Base-by-base conservation (phyloP, 2,113 vertebrate species). In the Centrocercus urophasianus region DNA sequence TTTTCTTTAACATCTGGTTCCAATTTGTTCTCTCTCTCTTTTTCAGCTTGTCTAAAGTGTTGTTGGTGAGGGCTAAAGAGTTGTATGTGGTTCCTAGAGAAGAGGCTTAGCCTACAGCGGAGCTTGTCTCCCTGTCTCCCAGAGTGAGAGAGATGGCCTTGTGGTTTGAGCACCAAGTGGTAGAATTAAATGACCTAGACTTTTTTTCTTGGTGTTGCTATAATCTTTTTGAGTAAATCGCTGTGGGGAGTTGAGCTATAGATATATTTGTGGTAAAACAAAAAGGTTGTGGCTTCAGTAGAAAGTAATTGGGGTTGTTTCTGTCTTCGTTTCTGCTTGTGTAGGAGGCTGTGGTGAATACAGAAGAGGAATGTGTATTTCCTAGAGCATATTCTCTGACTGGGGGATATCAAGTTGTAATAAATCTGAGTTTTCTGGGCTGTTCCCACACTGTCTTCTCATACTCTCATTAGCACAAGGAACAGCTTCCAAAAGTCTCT, bases 371-470 rank as follows among this genome's bases (percentile, higher is more conserved):
- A 34, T 10, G 8, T 11, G 7, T 76, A 15, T 77, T 93, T 96
- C 47, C 34, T 54, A 70, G 38, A 83, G 72, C 40, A 80, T 91
- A 34, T 2, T 79, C 6, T 80, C 43, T 82, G 69, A 74, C 34
- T 86, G 21, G 42, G 36, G 60, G 22, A 85, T 93, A 85, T 67
- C 19, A 43, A 63, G 45, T 40, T 87, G 45, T 80, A 86, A 88
- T 83, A 91, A 93, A 86, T 89, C 36, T 92, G 42, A 60, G 27
- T 64, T 88, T 91, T 86, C 57, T 83, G 47, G 27, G 34, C 66
- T 71, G 67, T 93, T 96, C 75, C 72, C 89, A 93, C 93, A 93
- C 71, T 86, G 36, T 77, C 87, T 66, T 83, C 56, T 91, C 75
- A 71, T 89, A n/a, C 38, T 77, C 89, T 85, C 89, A 73, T 7